phyloP scores from a whole-genome alignment of 2,797 vertebrate genomes.

The Steatocranus sp. region DNA sequence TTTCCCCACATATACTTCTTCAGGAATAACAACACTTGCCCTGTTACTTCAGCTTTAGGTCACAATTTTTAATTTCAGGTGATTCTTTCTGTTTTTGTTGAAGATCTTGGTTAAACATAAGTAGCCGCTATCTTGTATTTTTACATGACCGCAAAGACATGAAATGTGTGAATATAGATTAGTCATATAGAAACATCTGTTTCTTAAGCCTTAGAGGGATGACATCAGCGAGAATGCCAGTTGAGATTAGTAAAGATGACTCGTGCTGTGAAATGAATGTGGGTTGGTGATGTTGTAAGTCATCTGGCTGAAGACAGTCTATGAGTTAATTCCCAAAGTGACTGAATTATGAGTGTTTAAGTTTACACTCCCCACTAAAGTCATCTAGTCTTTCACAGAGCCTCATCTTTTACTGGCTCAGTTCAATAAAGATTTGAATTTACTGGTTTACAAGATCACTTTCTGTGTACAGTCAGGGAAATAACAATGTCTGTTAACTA shows the following conservation, averaged over 20 bases:
- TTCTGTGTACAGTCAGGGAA: background rate
- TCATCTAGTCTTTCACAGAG: background rate
- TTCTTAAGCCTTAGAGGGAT: background rate
- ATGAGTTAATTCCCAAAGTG: background rate
- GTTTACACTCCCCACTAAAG: background rate
- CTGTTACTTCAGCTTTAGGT: background rate
- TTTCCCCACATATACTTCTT: accelerated
- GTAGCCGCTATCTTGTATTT: background rate
- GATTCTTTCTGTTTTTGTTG: background rate
- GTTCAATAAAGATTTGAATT: background rate
- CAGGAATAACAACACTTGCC: background rate
- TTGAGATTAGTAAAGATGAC: background rate
- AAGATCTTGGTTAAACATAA: background rate
- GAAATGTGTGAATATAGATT: background rate
- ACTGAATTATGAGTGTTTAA: slow-evolving; percentile 20
- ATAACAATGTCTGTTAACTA: accelerated
- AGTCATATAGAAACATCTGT: background rate
- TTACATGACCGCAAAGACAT: accelerated
- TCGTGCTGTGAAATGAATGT: background rate
- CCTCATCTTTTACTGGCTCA: background rate
- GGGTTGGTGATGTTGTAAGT: background rate
- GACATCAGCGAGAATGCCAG: background rate
- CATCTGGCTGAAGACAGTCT: background rate
- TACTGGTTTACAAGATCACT: background rate
- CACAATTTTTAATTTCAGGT: background rate